A percentile compares a stretch with the other conserved stretches of the same genome.
phyloP scores from a whole-genome alignment of 2,797 vertebrate genomes.

The Fistularia commersonii region DNA sequence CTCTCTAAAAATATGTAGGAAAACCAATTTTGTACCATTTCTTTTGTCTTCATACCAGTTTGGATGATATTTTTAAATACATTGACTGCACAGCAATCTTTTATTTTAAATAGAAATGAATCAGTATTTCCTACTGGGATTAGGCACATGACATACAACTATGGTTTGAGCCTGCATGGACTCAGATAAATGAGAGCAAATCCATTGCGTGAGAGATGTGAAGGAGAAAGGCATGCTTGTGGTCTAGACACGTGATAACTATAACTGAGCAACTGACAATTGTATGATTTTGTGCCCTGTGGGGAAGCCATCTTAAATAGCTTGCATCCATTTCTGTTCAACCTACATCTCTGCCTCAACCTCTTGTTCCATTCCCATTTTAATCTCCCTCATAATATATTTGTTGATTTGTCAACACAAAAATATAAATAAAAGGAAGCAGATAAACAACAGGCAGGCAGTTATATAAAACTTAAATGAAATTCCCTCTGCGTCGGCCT shows the following conservation, averaged over 20 bases:
- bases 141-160: not conserved
- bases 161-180: no score
- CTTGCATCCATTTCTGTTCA: slow-evolving; percentile 30
- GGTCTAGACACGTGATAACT: not conserved
- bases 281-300: slow-evolving; percentile 18
- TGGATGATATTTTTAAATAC: no score
- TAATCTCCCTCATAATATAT: slow-evolving; percentile 3
- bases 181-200: no score
- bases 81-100: no score
- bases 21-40: no score
- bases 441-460: not conserved
- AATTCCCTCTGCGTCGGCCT: not conserved
- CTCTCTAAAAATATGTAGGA: no score
- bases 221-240: not conserved
- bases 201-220: not conserved
- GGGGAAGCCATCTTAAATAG: slow-evolving; percentile 35
- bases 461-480: slow-evolving; percentile 5
- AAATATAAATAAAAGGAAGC: slow-evolving; percentile 12
- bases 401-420: slow-evolving; percentile 1
- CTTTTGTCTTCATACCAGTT: no score
- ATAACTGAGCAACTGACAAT: slow-evolving; percentile 11
- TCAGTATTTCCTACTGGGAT: no score
- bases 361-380: not conserved
- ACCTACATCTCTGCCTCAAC: slow-evolving; percentile 19
- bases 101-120: no score